Evolutionary conservation across 2,888 invertebrate genomes (phyloP), one percentile per base, ranked within the genome.

Genomic region (Lumbricus terrestris): DNA sequence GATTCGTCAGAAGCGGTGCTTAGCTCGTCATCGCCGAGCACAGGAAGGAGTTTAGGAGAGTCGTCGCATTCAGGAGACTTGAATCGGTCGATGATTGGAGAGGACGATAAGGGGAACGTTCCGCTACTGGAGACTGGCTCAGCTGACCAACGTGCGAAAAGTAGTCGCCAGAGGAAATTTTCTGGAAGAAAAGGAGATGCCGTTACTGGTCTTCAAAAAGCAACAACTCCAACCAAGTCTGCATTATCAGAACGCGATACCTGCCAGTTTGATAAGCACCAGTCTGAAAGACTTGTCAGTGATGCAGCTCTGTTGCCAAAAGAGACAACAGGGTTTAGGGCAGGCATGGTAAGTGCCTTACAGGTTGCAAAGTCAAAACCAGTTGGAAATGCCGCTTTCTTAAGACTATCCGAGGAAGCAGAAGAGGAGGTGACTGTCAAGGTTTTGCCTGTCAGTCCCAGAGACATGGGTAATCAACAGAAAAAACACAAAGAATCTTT

Each of bases 361-460:
- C 69, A 69, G 69, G 69, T 69, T 69, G 8, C 69, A 69, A 3
- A n/a, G 69, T 69, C 69, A 11, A 11, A n/a, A 69, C 29, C n/a
- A 69, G 29, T 69, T 8, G 69, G 69, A 69, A 69, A 69, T 69
- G 29, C n/a, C n/a, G 69, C 69, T 69, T n/a, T 69, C 11, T n/a
- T 69, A 69, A 69, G 5, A 69, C 8, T 20, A n/a, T 5, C n/a
- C 0, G 88, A 90, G 3, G 91, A 91, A 29, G 82, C 16, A n/a
- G 89, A 85, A 33, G 89, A 37, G 3, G 91, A 90, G 29, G 88
- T 90, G 47, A 54, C 54, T 4, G 82, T 90, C 33, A 85, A 35
- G 20, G 42, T 91, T 40, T 47, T 69, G 23, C 90, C 90, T n/a
- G 37, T 16, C 6, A 85, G n/a, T 85, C 85, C 85, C 37, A 85